These are phyloP conservation scores for Epizoanthus rinbou DNA, from an alignment of 92 coral and sea anemone species.

Conservation along the genomic window DNA sequence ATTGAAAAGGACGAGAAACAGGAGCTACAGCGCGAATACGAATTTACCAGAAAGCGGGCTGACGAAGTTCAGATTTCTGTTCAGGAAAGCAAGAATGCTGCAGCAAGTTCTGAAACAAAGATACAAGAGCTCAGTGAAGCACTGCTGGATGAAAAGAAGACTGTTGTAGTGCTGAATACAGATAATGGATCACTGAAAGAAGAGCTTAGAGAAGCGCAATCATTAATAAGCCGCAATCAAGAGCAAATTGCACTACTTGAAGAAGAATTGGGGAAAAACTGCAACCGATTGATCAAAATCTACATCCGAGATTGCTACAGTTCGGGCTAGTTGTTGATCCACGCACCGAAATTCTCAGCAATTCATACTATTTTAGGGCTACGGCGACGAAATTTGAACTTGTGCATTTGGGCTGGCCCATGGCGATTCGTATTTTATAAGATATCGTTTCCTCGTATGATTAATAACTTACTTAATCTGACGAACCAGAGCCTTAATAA, in stretches of 20 bases:
- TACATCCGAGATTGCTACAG: no score
- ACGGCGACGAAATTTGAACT: no score
- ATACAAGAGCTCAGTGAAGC: not conserved
- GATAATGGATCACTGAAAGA: conserved; percentile 52
- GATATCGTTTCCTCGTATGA: no score
- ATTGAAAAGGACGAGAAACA: conserved; percentile 62
- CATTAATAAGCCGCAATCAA: conserved; percentile 52
- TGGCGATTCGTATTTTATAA: no score
- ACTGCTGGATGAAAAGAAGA: conserved; percentile 11
- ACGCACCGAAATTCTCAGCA: no score
- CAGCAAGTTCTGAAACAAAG: conserved; percentile 17
- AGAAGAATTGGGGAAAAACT: conserved; percentile 52
- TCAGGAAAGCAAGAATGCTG: conserved; percentile 29
- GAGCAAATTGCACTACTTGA: conserved; percentile 45
- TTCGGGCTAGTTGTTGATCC: no score
- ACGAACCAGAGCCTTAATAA: no score
- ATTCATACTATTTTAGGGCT: no score
- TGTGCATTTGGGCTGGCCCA: no score
- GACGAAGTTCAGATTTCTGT: conserved; percentile 64
- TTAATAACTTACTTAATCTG: no score
- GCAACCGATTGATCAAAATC: not conserved
- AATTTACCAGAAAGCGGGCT: conserved; percentile 51
- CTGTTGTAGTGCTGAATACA: conserved; percentile 15
- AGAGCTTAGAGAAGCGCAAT: conserved; percentile 50
- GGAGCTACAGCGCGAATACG: conserved; percentile 63